Conservation (phyloP, 2,113 vertebrate genomes). For the Chlamydotis undulata region DNA sequence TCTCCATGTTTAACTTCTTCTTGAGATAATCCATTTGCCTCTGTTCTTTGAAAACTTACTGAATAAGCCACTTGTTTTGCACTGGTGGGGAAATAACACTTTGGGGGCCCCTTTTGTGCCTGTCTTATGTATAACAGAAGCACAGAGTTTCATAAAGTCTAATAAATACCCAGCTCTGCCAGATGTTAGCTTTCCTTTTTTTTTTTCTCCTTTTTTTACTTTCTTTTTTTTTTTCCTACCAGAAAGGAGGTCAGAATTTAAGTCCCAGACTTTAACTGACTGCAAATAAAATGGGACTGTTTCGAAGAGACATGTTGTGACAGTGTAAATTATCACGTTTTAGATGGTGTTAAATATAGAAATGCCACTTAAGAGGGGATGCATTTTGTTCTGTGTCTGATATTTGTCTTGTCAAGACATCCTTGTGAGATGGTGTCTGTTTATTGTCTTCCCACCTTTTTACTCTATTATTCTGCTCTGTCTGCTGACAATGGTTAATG, state of each 20-base stretch:
- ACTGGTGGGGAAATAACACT: conserved; percentile 70
- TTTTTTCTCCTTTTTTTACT: background rate
- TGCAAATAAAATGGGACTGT: conserved; percentile 44
- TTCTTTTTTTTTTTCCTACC: background rate
- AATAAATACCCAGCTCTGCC: conserved; percentile 62
- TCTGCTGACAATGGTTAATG: background rate
- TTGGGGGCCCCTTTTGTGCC: conserved; percentile 64
- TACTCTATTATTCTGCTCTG: background rate
- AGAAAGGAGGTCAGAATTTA: conserved; percentile 42
- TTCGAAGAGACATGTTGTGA: conserved; percentile 59
- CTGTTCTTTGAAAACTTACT: conserved; percentile 75
- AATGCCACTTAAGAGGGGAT: conserved; percentile 47
- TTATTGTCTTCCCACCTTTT: conserved; percentile 18
- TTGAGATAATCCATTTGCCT: conserved; percentile 68
- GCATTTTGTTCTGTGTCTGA: background rate
- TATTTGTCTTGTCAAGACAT: conserved; percentile 38
- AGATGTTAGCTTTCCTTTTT: conserved; percentile 57
- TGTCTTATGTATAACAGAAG: conserved; percentile 69
- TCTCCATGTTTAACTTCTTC: conserved; percentile 64
- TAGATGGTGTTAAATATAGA: conserved; percentile 43
- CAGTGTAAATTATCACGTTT: conserved; percentile 56
- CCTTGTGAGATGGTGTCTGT: conserved; percentile 10
- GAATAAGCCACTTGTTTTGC: conserved; percentile 75
- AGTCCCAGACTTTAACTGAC: conserved; percentile 25
- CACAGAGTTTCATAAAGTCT: conserved; percentile 62